Evolutionary conservation across 2,797 vertebrate species (phyloP).

Genomic region (Catamblyrhynchus diadema): DNA sequence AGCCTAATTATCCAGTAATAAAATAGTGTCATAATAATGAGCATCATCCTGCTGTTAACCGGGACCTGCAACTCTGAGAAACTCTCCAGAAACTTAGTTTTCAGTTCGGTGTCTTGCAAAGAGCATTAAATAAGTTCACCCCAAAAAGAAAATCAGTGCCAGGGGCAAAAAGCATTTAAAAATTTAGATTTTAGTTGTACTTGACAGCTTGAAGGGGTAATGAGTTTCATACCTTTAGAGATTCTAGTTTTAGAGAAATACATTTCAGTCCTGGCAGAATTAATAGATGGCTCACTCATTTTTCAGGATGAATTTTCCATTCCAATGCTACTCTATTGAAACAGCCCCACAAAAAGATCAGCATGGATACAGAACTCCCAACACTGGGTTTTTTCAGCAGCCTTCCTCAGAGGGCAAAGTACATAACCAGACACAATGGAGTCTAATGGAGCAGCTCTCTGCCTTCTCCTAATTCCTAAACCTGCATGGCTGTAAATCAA

Average conservation of each 20-base stretch:
- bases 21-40: not conserved
- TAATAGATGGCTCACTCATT: not conserved
- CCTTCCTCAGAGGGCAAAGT: not conserved
- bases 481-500: not conserved
- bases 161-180: not conserved
- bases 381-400: not conserved
- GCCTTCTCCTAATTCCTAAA: not conserved
- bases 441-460: not conserved
- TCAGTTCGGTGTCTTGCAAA: not conserved
- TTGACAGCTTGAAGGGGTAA: not conserved
- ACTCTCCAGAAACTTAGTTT: not conserved
- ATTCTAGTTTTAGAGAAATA: not conserved
- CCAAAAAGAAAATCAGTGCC: not conserved
- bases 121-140: not conserved
- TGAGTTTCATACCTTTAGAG: not conserved
- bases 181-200: not conserved
- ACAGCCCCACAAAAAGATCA: not conserved
- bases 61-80: not conserved
- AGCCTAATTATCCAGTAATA: constrained; percentile 2
- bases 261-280: not conserved
- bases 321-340: not conserved
- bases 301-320: not conserved
- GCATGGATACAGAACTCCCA: fast-evolving
- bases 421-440: not conserved
- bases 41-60: not conserved